A percentile compares a stretch with the other conserved stretches of the same genome.
phyloP scores from a whole-genome alignment of 2,797 vertebrate species.

The Syngnathus acus region DNA sequence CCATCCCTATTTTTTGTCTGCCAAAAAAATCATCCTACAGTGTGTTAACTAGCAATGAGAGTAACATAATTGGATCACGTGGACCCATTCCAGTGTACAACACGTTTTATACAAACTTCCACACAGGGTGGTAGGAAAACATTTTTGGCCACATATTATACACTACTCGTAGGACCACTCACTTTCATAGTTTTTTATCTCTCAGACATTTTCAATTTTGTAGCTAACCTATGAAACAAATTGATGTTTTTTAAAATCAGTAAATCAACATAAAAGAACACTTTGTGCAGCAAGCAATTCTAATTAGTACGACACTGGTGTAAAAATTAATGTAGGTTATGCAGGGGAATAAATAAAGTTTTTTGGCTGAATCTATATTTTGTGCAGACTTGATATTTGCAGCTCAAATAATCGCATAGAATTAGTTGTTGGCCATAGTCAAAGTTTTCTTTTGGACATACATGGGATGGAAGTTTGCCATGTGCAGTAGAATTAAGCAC shows the following conservation, averaged over 20 bases:
- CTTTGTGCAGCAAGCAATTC: no score
- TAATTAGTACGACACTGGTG: no score
- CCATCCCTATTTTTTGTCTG: constrained; percentile 14
- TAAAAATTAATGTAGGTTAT: neutral
- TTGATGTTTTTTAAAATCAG: no score
- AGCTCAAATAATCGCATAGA: neutral
- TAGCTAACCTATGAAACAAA: no score
- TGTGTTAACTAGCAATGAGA: constrained; percentile 19
- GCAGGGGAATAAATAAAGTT: neutral
- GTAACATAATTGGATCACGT: neutral
- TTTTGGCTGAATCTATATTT: neutral
- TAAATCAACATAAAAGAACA: no score
- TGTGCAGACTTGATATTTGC: neutral
- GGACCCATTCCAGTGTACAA: neutral
- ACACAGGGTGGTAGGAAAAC: neutral
- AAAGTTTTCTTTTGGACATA: constrained; percentile 40
- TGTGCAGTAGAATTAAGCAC: constrained; percentile 63
- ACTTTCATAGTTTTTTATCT: neutral
- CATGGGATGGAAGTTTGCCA: constrained; percentile 37
- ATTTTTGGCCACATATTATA: neutral
- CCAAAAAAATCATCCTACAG: constrained; percentile 32
- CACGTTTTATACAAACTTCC: neutral
- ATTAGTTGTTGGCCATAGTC: no score
- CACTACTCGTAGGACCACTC: neutral
- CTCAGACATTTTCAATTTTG: no score